Evolutionary conservation across 1,140 invertebrate species (phyloP), one percentile per base, ranked within the genome.

Genomic region (Acromyrmex echinatior): DNA sequence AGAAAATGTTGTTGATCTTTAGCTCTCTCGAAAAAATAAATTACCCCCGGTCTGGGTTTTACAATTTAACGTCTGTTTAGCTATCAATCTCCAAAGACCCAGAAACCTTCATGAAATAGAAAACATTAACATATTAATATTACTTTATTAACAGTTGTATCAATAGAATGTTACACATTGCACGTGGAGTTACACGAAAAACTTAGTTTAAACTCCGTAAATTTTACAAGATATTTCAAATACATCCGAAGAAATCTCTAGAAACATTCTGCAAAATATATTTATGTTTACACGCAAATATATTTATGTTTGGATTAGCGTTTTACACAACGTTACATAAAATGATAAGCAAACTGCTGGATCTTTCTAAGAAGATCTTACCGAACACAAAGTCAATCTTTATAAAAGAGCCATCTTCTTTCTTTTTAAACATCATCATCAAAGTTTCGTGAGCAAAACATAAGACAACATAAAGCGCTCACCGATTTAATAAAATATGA

Each of bases 371-470:
- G 12, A 35, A 49, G 16, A 25, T 60, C 35, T 81, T 45, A 60
- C 7, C 18, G 16, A 25, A 28, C 7, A 25, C 49, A 16, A 60
- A 74, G 66, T 82, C 70, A 74, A 84, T 84, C 39, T 74, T 74
- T 74, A 74, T 74, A 60, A 18, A 49, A 51, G 56, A 62, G 35
- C 35, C 68, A 21, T 74, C 31, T 35, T 62, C 39, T 62, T 74
- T 49, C 39, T 60, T 51, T 18, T 62, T 39, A 14, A 74, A 56
- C 25, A 14, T 45, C 80, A 60, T 84, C 56, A 60, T 84, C 56
- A 74, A 84, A 84, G 68, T 74, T 84, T 62, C 80, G 35, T 49
- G 80, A 73, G 66, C 31, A 60, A 73, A 60, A 82, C 80, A 70
- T 49, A 74, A 49, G 25, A 31, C 53, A 74, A 84, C 68, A 71